Percentiles rank a stretch among this genome's conserved stretches.
Evolutionary conservation across 2,888 invertebrate genomes (phyloP).

Genomic region (Cybosia mesomella): DNA sequence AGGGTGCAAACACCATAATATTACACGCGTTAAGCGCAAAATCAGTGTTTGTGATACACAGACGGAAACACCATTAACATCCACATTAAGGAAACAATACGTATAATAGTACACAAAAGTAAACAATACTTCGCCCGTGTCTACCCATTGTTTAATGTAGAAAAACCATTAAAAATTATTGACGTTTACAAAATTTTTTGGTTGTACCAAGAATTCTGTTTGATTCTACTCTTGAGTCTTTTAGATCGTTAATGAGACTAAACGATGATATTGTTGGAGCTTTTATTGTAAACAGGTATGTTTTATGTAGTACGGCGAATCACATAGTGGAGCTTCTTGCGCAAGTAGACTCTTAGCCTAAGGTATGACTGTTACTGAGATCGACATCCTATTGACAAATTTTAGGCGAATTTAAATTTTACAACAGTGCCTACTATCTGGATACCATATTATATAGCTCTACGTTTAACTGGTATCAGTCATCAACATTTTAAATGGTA

Average conservation of each 20-base stretch:
- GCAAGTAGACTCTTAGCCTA: background rate
- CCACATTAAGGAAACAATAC: slow-evolving; percentile 76
- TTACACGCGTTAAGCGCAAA: slow-evolving; percentile 72
- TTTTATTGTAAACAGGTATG: slow-evolving; percentile 45
- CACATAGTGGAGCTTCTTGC: slow-evolving; percentile 24
- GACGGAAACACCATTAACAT: slow-evolving; percentile 72
- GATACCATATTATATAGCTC: too few species aligned
- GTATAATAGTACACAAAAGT: slow-evolving; percentile 55
- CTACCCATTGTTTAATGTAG: slow-evolving; percentile 72
- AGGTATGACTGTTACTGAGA: background rate
- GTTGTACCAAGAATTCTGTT: slow-evolving; percentile 69
- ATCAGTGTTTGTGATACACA: slow-evolving; percentile 75
- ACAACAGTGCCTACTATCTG: background rate
- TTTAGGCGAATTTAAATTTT: background rate
- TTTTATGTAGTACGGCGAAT: slow-evolving; percentile 33
- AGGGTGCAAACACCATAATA: slow-evolving; percentile 59
- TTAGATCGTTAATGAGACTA: slow-evolving; percentile 56
- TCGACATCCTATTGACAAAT: background rate
- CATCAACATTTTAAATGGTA: too few species aligned
- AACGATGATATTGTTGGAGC: slow-evolving; percentile 46
- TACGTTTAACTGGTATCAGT: too few species aligned
- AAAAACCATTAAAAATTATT: slow-evolving; percentile 82
- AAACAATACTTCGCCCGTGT: slow-evolving; percentile 54
- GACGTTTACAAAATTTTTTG: slow-evolving; percentile 63
- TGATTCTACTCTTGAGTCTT: slow-evolving; percentile 42